These are phyloP conservation scores for Lottia gigantea DNA, from an alignment of 2,888 invertebrate species.

Conservation along the genomic window DNA sequence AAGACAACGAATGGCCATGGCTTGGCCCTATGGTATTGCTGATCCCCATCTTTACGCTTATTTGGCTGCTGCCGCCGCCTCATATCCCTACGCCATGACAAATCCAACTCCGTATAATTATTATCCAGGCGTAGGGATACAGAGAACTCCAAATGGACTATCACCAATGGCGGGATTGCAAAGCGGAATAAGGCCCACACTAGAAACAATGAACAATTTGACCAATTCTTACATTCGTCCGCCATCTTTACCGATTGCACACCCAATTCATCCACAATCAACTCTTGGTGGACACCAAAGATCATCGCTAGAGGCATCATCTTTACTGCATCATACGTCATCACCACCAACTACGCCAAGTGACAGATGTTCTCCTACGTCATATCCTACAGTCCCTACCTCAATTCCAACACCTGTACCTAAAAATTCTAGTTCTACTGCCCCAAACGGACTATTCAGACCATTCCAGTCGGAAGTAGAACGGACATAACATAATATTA, in stretches of 20 bases:
- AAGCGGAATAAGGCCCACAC: not conserved
- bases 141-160: conserved; percentile 13
- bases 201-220: conserved; percentile 7
- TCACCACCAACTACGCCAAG: not conserved
- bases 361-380: conserved; percentile 1
- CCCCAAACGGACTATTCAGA: conserved; percentile 31
- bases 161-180: conserved; percentile 10
- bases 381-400: conserved; percentile 16
- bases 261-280: not conserved
- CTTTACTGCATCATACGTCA: not conserved
- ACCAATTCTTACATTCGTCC: not conserved
- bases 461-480: conserved; percentile 31
- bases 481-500: conserved; percentile 16
- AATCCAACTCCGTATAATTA: conserved; percentile 41
- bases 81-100: conserved; percentile 54
- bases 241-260: not conserved
- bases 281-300: not conserved
- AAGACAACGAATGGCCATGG: conserved; percentile 90
- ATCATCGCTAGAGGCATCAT: not conserved
- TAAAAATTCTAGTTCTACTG: conserved; percentile 25
- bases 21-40: conserved; percentile 83
- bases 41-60: conserved; percentile 91
- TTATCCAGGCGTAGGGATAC: conserved; percentile 29
- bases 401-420: conserved; percentile 15
- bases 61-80: conserved; percentile 84